Percentiles rank a stretch among this genome's conserved stretches.
Evolutionary conservation across 2,888 invertebrate species (phyloP).

Genomic region (Endotricha flammealis): DNA sequence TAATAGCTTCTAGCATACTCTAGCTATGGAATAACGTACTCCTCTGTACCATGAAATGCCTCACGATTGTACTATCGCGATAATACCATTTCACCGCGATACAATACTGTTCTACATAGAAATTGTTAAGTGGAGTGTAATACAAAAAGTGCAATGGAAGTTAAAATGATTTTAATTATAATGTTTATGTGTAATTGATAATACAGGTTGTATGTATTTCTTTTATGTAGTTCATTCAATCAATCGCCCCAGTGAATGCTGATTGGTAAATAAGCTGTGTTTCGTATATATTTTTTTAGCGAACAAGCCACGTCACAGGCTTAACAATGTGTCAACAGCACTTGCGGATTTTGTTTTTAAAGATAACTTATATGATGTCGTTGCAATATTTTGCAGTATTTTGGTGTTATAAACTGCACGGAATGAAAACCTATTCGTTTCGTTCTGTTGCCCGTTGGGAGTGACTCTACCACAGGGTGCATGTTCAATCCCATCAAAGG

Average conservation of each 20-base stretch:
- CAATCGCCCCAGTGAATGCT: conserved; percentile 48
- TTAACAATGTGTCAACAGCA: conserved; percentile 49
- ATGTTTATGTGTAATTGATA: neutral
- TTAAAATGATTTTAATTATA: neutral
- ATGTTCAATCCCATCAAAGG: too few relatives aligned
- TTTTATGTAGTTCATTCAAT: conserved; percentile 48
- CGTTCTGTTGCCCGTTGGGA: too few relatives aligned
- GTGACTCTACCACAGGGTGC: too few relatives aligned
- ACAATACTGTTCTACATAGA: neutral
- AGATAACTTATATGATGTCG: neutral
- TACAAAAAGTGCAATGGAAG: neutral
- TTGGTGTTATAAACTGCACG: too few relatives aligned
- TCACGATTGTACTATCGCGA: neutral
- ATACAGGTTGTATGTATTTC: neutral
- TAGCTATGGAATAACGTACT: conserved; percentile 28
- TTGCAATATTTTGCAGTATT: neutral
- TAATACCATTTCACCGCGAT: neutral
- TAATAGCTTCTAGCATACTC: conserved; percentile 39
- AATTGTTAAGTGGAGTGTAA: neutral
- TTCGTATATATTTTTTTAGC: conserved; percentile 31
- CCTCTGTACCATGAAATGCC: conserved; percentile 18
- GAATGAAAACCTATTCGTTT: too few relatives aligned
- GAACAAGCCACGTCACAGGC: conserved; percentile 26
- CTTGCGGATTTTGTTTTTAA: conserved; percentile 10
- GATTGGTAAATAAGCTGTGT: conserved; percentile 51